A percentile compares a stretch with the other conserved stretches of the same genome.
phyloP scores from a whole-genome alignment of 1,140 invertebrate genomes.

The Branchinecta lindahli region DNA sequence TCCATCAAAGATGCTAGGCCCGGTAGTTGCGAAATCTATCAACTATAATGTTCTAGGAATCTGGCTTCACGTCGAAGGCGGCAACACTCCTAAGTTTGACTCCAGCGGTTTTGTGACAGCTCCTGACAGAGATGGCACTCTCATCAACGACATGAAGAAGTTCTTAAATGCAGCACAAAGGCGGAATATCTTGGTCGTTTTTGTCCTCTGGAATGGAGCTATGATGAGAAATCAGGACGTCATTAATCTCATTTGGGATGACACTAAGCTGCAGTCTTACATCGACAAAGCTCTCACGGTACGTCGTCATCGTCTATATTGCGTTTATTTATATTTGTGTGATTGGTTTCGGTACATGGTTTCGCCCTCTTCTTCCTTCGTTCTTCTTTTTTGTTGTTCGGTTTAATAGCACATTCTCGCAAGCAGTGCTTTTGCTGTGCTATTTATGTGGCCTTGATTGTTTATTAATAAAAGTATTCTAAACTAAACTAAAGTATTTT shows the following conservation, averaged over 20 bases:
- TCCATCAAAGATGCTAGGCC: no score
- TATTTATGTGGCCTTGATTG: no score
- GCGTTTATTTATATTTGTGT: no score
- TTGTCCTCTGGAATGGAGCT: slow-evolving; percentile 34
- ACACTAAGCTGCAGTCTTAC: slow-evolving; percentile 31
- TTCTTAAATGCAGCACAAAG: slow-evolving; percentile 25
- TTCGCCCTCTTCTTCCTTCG: no score
- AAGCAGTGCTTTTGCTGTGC: no score
- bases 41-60: slow-evolving; percentile 26
- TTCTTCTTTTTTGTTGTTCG: no score
- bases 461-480: no score
- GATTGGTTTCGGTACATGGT: no score
- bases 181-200: slow-evolving; percentile 30
- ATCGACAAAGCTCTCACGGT: slow-evolving; percentile 31
- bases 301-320: slow-evolving; percentile 12
- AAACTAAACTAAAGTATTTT: no score
- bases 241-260: slow-evolving; percentile 30
- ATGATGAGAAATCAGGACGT: slow-evolving; percentile 27
- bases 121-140: slow-evolving; percentile 21
- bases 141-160: slow-evolving; percentile 22
- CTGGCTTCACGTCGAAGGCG: slow-evolving; percentile 34
- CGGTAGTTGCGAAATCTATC: no score
- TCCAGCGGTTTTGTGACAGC: slow-evolving; percentile 23
- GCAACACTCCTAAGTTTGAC: slow-evolving; percentile 26
- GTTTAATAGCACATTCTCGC: no score